phyloP scores from a whole-genome alignment of 2,888 invertebrate genomes.

The Omphaloscelis lunosa region DNA sequence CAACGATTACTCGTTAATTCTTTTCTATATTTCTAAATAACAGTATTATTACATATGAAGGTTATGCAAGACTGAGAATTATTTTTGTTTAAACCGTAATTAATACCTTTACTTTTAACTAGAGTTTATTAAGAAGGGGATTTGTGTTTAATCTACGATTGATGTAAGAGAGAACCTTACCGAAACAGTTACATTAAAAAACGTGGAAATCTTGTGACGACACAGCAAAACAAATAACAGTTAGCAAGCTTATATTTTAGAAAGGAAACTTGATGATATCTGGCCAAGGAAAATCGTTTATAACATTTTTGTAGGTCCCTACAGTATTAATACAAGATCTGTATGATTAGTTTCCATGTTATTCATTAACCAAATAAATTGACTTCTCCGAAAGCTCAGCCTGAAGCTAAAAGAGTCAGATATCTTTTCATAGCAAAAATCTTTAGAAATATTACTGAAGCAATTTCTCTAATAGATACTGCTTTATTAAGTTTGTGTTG shows the following conservation, averaged over 20 bases:
- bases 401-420: conserved; percentile 32
- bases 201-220: not conserved
- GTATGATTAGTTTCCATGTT: not conserved
- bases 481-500: conserved; percentile 64
- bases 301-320: not conserved
- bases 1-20: no score
- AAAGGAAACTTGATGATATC: not conserved
- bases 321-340: conserved; percentile 13
- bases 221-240: not conserved
- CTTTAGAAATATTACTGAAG: conserved; percentile 49
- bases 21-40: no score
- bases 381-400: not conserved
- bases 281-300: not conserved
- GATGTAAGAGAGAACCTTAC: not conserved
- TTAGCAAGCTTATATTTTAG: not conserved
- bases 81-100: not conserved
- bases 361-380: conserved; percentile 19
- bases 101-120: not conserved
- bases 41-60: no score
- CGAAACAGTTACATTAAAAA: not conserved
- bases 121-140: not conserved
- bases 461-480: conserved; percentile 57
- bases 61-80: no score
- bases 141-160: not conserved
- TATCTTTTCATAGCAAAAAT: conserved; percentile 20